phyloP scores from a whole-genome alignment of 2,113 vertebrate genomes.

The Chrysemys picta region DNA sequence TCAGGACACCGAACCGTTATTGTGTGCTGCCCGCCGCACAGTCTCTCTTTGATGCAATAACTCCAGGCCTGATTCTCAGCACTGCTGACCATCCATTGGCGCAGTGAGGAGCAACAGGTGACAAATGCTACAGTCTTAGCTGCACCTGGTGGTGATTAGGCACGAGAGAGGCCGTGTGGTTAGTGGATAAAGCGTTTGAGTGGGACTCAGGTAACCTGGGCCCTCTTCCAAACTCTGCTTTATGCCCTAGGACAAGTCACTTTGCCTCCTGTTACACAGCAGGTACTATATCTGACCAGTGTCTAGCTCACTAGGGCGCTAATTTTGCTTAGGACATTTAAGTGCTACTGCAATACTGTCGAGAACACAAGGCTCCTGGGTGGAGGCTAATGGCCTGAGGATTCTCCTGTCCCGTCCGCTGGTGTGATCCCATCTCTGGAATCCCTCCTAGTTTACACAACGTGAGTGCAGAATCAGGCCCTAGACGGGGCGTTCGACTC shows the following conservation, averaged over 20 bases:
- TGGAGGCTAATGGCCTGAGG: neutral
- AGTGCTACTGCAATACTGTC: neutral
- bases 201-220: neutral
- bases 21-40: neutral
- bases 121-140: neutral
- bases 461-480: neutral
- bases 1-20: neutral
- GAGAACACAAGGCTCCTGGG: neutral
- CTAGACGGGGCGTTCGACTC: neutral
- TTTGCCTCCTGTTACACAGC: neutral
- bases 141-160: neutral
- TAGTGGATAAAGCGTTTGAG: accelerated
- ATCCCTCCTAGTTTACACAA: neutral
- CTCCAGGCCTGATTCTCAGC: accelerated
- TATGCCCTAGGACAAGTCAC: neutral
- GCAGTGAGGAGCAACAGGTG: neutral
- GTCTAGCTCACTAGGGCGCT: neutral
- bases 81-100: neutral
- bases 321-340: neutral
- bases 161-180: neutral
- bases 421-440: neutral
- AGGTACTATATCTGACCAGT: neutral
- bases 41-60: neutral
- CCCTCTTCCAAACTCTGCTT: neutral
- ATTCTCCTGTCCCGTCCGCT: neutral